A percentile compares a stretch with the other conserved stretches of the same genome.
These are phyloP conservation scores for Drosophila pallidifrons DNA, from an alignment of 1,140 invertebrate genomes.

Conservation along the genomic window DNA sequence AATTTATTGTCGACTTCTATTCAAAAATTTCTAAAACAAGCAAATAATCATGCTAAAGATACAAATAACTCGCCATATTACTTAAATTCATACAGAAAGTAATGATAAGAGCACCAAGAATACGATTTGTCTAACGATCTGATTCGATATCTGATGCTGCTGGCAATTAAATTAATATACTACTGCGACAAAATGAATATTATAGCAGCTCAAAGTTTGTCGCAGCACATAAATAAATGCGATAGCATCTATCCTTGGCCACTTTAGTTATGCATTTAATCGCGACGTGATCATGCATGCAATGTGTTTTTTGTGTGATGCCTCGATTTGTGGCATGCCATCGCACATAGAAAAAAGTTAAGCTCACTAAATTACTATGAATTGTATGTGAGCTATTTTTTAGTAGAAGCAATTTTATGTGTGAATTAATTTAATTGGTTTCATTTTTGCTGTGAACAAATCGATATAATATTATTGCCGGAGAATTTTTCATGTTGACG, in stretches of 20 bases:
- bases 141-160: neutral
- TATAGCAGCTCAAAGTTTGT: neutral
- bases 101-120: too few relatives aligned
- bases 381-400: conserved; percentile 37
- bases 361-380: conserved; percentile 56
- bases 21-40: too few relatives aligned
- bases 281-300: conserved; percentile 26
- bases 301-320: conserved; percentile 9
- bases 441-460: conserved; percentile 37
- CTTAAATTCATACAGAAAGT: too few relatives aligned
- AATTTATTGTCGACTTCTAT: too few relatives aligned
- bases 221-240: conserved; percentile 12
- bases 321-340: conserved; percentile 41
- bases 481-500: conserved; percentile 37
- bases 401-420: conserved; percentile 49
- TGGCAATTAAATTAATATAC: neutral
- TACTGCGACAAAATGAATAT: neutral
- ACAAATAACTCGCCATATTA: too few relatives aligned
- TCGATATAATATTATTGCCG: conserved; percentile 56
- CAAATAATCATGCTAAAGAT: too few relatives aligned
- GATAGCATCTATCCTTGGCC: neutral
- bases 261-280: conserved; percentile 30
- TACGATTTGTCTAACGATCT: neutral
- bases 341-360: conserved; percentile 44
- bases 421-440: conserved; percentile 72